Base-by-base conservation (phyloP, 2,113 vertebrate genomes). In the Malurus melanocephalus region DNA sequence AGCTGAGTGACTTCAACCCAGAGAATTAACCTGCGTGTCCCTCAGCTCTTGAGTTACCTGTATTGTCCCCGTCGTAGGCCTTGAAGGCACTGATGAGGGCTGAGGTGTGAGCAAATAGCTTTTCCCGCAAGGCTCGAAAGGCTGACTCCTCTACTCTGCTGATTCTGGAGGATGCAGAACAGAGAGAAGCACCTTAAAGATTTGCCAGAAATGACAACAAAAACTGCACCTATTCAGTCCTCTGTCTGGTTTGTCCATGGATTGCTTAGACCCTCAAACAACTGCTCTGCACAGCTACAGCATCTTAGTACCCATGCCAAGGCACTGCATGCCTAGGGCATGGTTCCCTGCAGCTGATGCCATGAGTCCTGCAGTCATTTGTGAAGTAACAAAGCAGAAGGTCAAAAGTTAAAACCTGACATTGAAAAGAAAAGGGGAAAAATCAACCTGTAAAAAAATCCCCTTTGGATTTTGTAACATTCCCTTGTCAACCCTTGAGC, bases 131-230 rank as follows among this genome's bases (percentile, higher is more conserved):
- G 18, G 97, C 97, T 91, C 94, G 95, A 42, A 98, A 96, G 33
- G 98, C 98, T 4, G 98, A 98, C 67, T 96, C 95, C 69, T 98
- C 98, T 24, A 98, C 97, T 87, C 96, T 96, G 96, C 97, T 98
- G 85, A 97, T 96, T 92, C 98, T 98, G 83, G 32, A 69, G 62
- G 20, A 52, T 27, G 53, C 64, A 45, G 52, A 80, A 78, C 18
- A 64, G 35, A 60, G 9, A 73, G 52, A 43, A 76, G 12, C 38
- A 40, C 4, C 2, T 78, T 5, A 51, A 73, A 8, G 33, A 42
- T 16, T 60, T 42, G 20, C 12, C 40, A 19, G 3, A 1, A 38
- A 73, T 14, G 6, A 0, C 30, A 26, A 77, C 38, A 80, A 51
- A 59, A 76, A 10, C 33, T 61, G 28, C 46, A 27, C 19, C 33